phyloP scores from a whole-genome alignment of 2,113 vertebrate species.

The Chloropsis cyanopogon region DNA sequence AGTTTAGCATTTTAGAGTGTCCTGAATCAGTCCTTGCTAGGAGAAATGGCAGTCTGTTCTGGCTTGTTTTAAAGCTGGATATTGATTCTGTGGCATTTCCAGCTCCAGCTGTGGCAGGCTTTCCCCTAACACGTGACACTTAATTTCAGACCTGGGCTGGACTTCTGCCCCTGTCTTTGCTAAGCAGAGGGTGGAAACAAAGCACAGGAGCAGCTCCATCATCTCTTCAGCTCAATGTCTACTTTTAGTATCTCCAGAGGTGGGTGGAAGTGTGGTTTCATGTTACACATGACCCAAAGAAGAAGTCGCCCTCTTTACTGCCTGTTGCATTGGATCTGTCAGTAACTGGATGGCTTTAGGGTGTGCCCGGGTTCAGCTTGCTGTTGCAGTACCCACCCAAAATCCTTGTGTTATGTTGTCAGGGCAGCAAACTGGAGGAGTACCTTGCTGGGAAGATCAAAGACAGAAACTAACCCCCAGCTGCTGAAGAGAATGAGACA shows the following conservation, averaged over 20 bases:
- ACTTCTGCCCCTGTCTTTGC: background rate
- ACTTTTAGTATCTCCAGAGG: background rate
- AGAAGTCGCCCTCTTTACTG: background rate
- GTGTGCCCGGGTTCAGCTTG: background rate
- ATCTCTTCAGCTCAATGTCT: background rate
- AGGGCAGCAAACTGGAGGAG: background rate
- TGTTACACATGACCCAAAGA: background rate
- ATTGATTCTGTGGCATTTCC: background rate
- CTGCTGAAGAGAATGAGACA: background rate
- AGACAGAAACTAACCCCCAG: background rate
- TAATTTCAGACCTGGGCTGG: background rate
- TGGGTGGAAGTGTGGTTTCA: background rate
- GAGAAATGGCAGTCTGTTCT: background rate
- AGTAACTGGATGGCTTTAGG: background rate
- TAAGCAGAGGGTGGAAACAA: background rate
- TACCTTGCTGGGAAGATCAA: background rate
- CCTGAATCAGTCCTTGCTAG: background rate
- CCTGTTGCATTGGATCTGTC: background rate
- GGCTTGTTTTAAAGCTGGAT: background rate
- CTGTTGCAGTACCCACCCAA: background rate
- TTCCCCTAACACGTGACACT: background rate
- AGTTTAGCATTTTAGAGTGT: background rate
- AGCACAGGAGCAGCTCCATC: background rate
- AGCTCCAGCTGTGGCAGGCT: background rate
- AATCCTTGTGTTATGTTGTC: background rate